Evolutionary conservation across 2,888 invertebrate genomes (phyloP).

Genomic region (Tachina fera): DNA sequence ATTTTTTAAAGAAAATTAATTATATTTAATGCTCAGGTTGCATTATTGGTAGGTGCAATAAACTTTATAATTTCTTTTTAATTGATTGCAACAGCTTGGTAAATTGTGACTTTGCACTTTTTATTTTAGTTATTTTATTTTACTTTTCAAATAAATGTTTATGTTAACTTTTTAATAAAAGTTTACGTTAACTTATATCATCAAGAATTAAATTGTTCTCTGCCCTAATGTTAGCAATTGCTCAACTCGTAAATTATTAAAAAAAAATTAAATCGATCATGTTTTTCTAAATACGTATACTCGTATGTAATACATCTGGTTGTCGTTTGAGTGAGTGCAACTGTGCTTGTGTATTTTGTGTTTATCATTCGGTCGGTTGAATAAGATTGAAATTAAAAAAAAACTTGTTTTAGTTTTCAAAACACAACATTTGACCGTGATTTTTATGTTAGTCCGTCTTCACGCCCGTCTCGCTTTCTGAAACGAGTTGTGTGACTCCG

Average conservation of each 20-base stretch:
- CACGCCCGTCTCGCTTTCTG: conserved; percentile 23
- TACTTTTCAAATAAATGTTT: too few relatives aligned
- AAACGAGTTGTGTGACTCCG: conserved; percentile 58
- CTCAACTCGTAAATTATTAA: conserved; percentile 31
- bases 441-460: conserved; percentile 54
- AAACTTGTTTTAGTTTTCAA: conserved; percentile 58
- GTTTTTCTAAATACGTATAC: neutral
- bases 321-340: neutral
- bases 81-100: too few relatives aligned
- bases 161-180: too few relatives aligned
- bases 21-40: too few relatives aligned
- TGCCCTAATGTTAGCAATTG: conserved; percentile 33
- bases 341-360: conserved; percentile 14
- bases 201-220: conserved; percentile 10
- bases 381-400: conserved; percentile 49
- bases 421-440: conserved; percentile 68
- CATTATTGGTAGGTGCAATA: too few relatives aligned
- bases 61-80: too few relatives aligned
- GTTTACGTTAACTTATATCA: too few relatives aligned
- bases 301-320: conserved; percentile 40
- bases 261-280: conserved; percentile 39
- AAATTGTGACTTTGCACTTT: too few relatives aligned
- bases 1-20: too few relatives aligned
- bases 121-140: too few relatives aligned
- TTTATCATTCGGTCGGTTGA: conserved; percentile 20